Percentiles rank a stretch among this genome's conserved stretches.
Conservation (phyloP, 1,140 invertebrate species). For the Druon quercuslanigerum region DNA sequence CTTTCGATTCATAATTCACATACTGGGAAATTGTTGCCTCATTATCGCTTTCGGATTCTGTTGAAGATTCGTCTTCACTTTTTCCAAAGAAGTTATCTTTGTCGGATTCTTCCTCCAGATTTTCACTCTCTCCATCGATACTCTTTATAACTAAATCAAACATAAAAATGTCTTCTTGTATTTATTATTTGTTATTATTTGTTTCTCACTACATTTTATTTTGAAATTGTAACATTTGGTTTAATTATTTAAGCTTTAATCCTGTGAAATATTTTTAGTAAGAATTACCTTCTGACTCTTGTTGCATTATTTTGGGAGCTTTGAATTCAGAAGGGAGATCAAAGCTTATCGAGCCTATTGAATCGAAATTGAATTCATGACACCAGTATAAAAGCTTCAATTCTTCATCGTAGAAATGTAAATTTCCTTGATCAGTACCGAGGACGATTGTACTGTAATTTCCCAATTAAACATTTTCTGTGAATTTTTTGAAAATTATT, state of each 20-base stretch:
- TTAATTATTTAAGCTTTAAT: too few species aligned
- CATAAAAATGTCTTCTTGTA: too few species aligned
- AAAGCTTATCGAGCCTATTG: constrained; percentile 74
- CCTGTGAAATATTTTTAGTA: too few species aligned
- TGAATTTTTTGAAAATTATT: constrained; percentile 4
- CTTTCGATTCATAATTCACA: too few species aligned
- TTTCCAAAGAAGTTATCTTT: background rate
- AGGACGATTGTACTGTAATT: constrained; percentile 72
- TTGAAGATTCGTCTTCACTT: background rate
- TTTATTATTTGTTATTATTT: too few species aligned
- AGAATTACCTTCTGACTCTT: too few species aligned
- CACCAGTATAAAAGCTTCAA: constrained; percentile 77
- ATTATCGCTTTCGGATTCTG: background rate
- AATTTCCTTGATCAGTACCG: constrained; percentile 73
- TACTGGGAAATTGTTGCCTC: too few species aligned
- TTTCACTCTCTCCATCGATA: background rate
- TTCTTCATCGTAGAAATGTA: constrained; percentile 77
- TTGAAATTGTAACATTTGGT: too few species aligned
- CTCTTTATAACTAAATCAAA: background rate
- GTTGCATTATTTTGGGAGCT: constrained; percentile 14
- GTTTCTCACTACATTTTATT: too few species aligned
- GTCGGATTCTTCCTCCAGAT: background rate
- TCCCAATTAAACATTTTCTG: constrained; percentile 1
- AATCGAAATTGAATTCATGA: constrained; percentile 70
- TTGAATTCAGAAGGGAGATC: constrained; percentile 60